These are phyloP conservation scores for Protophormia terraenovae DNA, from an alignment of 2,888 invertebrate genomes.

Conservation along the genomic window DNA sequence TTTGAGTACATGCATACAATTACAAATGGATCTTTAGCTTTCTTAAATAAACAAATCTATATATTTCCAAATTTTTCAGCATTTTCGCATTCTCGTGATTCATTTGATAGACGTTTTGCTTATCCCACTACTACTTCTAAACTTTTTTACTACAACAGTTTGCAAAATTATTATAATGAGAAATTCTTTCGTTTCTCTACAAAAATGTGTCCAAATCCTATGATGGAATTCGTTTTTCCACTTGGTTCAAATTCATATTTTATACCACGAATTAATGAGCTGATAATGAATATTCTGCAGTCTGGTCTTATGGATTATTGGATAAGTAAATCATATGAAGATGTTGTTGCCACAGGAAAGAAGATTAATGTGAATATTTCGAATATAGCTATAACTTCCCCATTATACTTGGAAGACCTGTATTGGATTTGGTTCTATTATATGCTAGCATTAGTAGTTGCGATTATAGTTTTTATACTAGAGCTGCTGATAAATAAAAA, in stretches of 20 bases:
- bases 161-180: background rate
- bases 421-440: slow-evolving; percentile 57
- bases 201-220: slow-evolving; percentile 45
- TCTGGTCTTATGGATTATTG: slow-evolving; percentile 56
- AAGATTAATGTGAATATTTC: slow-evolving; percentile 16
- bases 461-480: slow-evolving; percentile 15
- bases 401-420: slow-evolving; percentile 31
- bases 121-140: slow-evolving; percentile 33
- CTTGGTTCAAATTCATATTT: slow-evolving; percentile 50
- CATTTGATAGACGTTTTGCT: slow-evolving; percentile 33
- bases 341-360: slow-evolving; percentile 32
- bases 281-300: slow-evolving; percentile 35
- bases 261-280: slow-evolving; percentile 5
- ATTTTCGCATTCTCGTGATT: slow-evolving; percentile 30
- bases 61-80: background rate
- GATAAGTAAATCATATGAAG: slow-evolving; percentile 44
- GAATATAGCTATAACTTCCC: background rate
- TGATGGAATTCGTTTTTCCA: slow-evolving; percentile 39
- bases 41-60: slow-evolving; percentile 6
- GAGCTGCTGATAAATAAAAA: slow-evolving; percentile 29
- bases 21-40: slow-evolving; percentile 8
- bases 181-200: slow-evolving; percentile 35
- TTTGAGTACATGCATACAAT: background rate
- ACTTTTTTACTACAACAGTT: slow-evolving; percentile 29
- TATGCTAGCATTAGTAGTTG: background rate